Evolutionary conservation across 2,797 vertebrate species (phyloP).

Genomic region (Spizella passerina): DNA sequence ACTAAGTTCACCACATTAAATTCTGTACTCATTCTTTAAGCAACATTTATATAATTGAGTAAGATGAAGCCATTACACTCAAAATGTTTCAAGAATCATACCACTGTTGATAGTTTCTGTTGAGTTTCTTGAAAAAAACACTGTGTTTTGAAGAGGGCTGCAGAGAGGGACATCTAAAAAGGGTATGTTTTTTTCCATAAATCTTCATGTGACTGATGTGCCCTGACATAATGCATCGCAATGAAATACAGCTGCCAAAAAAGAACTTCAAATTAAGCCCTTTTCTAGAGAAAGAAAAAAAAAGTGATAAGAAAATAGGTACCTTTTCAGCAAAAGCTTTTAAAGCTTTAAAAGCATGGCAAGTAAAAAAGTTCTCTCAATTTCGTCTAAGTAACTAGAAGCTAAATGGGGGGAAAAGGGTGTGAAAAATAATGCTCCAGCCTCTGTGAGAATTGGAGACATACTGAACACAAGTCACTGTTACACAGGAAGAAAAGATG

Average conservation of each 20-base stretch:
- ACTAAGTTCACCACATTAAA: not conserved
- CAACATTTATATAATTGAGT: constrained; percentile 20
- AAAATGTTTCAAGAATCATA: not conserved
- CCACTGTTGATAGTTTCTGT: not conserved
- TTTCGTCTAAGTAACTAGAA: constrained; percentile 66
- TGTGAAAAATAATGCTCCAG: constrained; percentile 58
- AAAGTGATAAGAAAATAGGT: constrained; percentile 64
- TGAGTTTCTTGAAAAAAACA: constrained; percentile 23
- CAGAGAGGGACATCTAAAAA: constrained; percentile 19
- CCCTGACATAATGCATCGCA: constrained; percentile 56
- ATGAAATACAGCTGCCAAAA: constrained; percentile 63
- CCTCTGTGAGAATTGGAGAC: not conserved
- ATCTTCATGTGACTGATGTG: constrained; percentile 76
- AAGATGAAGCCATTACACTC: not conserved
- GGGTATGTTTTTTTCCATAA: constrained; percentile 42
- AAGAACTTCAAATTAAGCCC: constrained; percentile 55
- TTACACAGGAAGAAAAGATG: constrained; percentile 6
- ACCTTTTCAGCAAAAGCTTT: constrained; percentile 68
- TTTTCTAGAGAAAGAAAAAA: not conserved
- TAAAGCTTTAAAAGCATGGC: constrained; percentile 56
- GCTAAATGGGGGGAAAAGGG: constrained; percentile 49
- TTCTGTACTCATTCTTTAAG: not conserved
- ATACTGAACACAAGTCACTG: not conserved
- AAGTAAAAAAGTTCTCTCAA: constrained; percentile 63
- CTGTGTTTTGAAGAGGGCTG: constrained; percentile 6